Evolutionary conservation across 2,888 invertebrate genomes (phyloP), one percentile per base, ranked within the genome.

Genomic region (Mellilla xanthometata): DNA sequence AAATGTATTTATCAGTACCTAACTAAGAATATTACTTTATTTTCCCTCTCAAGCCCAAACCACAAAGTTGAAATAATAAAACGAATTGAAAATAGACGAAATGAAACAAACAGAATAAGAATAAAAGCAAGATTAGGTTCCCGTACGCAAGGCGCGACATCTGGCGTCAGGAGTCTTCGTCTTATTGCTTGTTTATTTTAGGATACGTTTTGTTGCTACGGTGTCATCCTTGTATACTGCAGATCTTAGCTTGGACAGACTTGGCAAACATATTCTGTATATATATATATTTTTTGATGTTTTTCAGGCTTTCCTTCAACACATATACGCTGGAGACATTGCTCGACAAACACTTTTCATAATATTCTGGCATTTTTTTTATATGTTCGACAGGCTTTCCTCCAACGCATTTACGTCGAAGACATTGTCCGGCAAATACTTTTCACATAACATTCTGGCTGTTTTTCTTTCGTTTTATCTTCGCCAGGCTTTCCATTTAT

Each of bases 121-220:
- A 35, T 19, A 4, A 27, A 22, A 4, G 1, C 19, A 27, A 39
- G 23, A 32, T 40, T 19, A 29, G 24, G 24, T 2, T 4, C 22
- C 23, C 34, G 36, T 42, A 40, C 38, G 40, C 33, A n/a, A 6
- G 29, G 11, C 32, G 39, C 36, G 28, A 29, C 49, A 49, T 49
- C 49, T 49, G 49, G 49, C 43, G 39, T 35, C 41, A 32, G 11
- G 3, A 31, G 47, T 47, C 36, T 38, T 44, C 26, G 29, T 26
- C 40, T 40, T 40, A 39, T 45, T 45, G 11, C 30, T 31, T 22
- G 13, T 35, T 40, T 46, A 46, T 46, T 40, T 46, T 36, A 31
- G 36, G 30, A 34, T 35, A 40, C 40, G 36, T 19, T 19, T 19
- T n/a, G 15, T 30, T 23, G 35, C 30, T 22, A 28, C 39, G 35